Evolutionary conservation across 2,113 vertebrate genomes (phyloP), one percentile per base, ranked within the genome.

Genomic region (Lota lota): DNA sequence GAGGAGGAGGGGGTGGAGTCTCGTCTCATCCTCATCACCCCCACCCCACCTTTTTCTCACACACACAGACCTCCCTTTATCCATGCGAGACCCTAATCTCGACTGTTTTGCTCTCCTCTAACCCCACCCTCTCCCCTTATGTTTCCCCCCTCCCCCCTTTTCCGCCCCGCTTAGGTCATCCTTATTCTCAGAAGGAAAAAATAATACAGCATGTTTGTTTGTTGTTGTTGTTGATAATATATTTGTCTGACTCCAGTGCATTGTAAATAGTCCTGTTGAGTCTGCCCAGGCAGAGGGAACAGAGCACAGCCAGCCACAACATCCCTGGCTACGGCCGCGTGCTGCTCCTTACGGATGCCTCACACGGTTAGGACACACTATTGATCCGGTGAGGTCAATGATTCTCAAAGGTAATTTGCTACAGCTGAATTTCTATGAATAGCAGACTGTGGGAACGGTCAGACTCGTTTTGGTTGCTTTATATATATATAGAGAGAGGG

Each of bases 401-500:
- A 33, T 33, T 33, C 28, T 33, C 28, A 33, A 33, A 33, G 28
- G 28, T 33, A 33, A 33, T 33, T 33, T 33, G 28, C 28, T 1
- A 4, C 4, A 33, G 28, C 28, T 33, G 28, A 6, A 33, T 33
- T 33, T 33, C 28, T 33, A 33, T 33, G 28, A 33, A 33, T 4
- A 33, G 28, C 28, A 33, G 28, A 33, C 4, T 33, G 28, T 33
- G 28, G 28, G 28, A 33, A 33, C 28, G 28, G 28, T 33, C 20
- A 6, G 21, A 76, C 68, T 73, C 68, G 76, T 64, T 72, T 64
- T 68, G 54, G 72, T 64, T 16, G 21, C 75, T 81, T 80, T 84
- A 83, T 82, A 85, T 88, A 83, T 82, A 85, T 88, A 85, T 85
- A 87, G 82, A 65, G 66, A 80, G 83, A 83, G 79, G 81, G 76